Evolutionary conservation across 2,113 vertebrate genomes (phyloP).

Genomic region (Tetrao urogallus): DNA sequence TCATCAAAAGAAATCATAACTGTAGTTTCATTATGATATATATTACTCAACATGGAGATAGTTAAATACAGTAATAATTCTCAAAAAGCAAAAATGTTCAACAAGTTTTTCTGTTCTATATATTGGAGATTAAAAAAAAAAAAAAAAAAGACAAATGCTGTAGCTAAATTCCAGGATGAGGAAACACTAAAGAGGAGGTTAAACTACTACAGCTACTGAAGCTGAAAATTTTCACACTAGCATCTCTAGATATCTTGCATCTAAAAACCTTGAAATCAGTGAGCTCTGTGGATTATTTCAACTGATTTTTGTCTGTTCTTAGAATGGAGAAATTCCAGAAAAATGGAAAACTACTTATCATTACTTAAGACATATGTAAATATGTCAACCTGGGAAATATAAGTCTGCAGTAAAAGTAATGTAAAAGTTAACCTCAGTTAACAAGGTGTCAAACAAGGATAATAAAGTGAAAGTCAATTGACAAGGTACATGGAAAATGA

Average conservation of each 20-base stretch:
- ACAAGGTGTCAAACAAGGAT: neutral
- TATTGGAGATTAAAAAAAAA: neutral
- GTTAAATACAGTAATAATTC: neutral
- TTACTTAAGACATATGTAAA: neutral
- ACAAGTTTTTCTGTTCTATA: neutral
- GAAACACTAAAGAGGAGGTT: neutral
- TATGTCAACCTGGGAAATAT: neutral
- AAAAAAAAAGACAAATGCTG: neutral
- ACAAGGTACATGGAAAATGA: neutral
- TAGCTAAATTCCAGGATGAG: neutral
- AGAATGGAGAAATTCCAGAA: neutral
- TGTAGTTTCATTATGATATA: neutral
- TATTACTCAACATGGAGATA: neutral
- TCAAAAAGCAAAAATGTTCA: neutral
- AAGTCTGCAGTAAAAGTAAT: neutral
- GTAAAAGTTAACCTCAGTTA: neutral
- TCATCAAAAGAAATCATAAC: neutral
- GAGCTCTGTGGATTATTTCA: neutral
- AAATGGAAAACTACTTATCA: neutral
- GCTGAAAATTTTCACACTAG: neutral
- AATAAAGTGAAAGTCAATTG: neutral
- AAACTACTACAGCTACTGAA: neutral
- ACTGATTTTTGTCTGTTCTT: neutral
- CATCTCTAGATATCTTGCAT: neutral
- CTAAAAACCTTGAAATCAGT: neutral